Evolutionary conservation across 2,888 invertebrate species (phyloP), one percentile per base, ranked within the genome.

Genomic region (Sarcophaga caerulescens): DNA sequence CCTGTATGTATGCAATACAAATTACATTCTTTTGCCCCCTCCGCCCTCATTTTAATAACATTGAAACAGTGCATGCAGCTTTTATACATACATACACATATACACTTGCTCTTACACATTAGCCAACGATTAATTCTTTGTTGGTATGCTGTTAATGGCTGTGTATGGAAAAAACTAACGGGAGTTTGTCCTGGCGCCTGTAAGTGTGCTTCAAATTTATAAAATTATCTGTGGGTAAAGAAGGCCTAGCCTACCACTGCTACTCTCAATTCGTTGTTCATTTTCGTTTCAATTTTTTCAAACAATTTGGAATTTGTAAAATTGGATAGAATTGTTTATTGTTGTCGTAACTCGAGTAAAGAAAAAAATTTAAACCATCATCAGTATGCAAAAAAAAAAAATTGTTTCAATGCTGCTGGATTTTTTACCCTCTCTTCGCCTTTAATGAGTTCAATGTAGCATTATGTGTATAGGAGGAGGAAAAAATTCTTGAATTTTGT

Each of bases 1-100:
- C 84, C 84, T 87, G 85, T 66, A 76, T 82, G 70, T 82, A 84
- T 85, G 87, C 82, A 69, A 80, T 84, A 79, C 81, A 85, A 85
- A 87, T 87, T 84, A 78, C 75, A 68, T 84, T 69, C 63, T 10
- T 35, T 8, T 4, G 0, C 35, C 35, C 35, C 8, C 35, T 2
- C 14, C 17, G 3, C 4, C 17, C 17, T 14, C 2, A 1, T 52
- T 17, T 52, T 12, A 52, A 52, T 52, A 5, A 52, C 12, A 17
- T 17, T 52, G 52, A 52, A 52, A 52, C 17, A 52, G 1, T 52
- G 52, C 12, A 47, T 69, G 52, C 60, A 68, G n/a, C 66, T 3
- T 44, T 5, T 11, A 45, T 4, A 71, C 12, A 73, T 4, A 63
- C 21, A 52, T 62, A 21, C 3, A 60, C n/a, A 47, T 12, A 47